Base-by-base conservation (phyloP, 2,113 vertebrate genomes). In the Hemibagrus wyckioides region DNA sequence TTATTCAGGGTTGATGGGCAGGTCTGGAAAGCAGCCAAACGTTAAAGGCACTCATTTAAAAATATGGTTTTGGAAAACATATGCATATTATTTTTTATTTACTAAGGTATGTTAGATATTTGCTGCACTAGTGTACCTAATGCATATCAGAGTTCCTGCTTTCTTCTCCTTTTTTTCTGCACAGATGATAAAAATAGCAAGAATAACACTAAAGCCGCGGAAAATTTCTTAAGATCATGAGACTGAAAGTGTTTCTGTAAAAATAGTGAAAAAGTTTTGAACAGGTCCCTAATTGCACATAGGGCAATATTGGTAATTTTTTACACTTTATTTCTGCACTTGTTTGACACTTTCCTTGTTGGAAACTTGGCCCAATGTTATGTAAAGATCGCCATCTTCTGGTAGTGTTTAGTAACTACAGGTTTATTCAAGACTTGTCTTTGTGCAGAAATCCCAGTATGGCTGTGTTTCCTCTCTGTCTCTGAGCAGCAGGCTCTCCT, bases 401-500 rank as follows among this genome's bases (percentile, higher is more conserved):
- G 91, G 90, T 80, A 23, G n/a, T 2, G 28, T 82, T 75, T 7
- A 77, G 56, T 73, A 67, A 65, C 25, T 85, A n/a, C 82, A 82
- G 21, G 65, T 14, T n/a, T 7, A 9, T 44, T 71, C 9, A 61
- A 9, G 8, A 63, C n/a, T 25, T 13, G 50, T 9, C 44, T 76
- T 28, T 56, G 25, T 30, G 36, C 30, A 59, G 50, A 79, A 65
- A 6, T 25, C 30, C 5, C 8, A 21, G 21, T 19, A 65, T 56
- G 8, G 11, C 44, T 54, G 63, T 33, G 48, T 48, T 71, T 84
- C 17, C 6, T 52, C 33, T 8, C 4, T 82, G 36, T 86, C 61
- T 80, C 44, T 69, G 83, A 86, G 48, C 95, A 99, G 98, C 98
- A 99, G 96, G 97, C 98, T 19, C 92, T 98, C 57, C 93, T 99